These are phyloP conservation scores for Crambe crambe DNA, from an alignment of 37 sponge, comb jelly and placozoan species.

Conservation along the genomic window DNA sequence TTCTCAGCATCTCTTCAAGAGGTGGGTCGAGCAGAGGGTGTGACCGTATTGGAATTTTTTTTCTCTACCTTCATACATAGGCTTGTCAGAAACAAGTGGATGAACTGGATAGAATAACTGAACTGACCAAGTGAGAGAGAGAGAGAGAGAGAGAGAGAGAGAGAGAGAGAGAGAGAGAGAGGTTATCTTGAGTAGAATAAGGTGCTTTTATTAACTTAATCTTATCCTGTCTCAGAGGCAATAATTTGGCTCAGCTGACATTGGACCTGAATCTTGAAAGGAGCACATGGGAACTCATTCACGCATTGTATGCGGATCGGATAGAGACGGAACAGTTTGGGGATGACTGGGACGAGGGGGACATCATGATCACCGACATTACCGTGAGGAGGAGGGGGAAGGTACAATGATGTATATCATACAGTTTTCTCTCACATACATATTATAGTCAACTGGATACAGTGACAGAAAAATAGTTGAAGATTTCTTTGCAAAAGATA, in stretches of 20 bases:
- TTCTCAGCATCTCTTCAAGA: conserved; percentile 24
- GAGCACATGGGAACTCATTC: conserved; percentile 63
- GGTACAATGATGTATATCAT: background rate
- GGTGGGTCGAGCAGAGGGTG: conserved; percentile 7
- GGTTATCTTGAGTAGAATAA: too few relatives aligned
- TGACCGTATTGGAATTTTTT: background rate
- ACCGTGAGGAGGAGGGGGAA: background rate
- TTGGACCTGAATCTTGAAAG: conserved; percentile 56
- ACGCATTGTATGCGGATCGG: conserved; percentile 42
- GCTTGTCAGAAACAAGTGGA: background rate
- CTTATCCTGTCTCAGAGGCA: conserved; percentile 1
- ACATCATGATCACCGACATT: background rate
- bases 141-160: too few relatives aligned
- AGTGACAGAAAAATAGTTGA: conserved; percentile 50
- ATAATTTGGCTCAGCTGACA: background rate
- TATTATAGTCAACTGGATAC: background rate
- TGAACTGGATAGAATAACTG: background rate
- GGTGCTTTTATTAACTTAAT: too few relatives aligned
- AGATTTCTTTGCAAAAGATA: conserved; percentile 42
- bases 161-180: too few relatives aligned
- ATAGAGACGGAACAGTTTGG: conserved; percentile 6
- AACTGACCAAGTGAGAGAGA: background rate
- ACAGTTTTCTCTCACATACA: background rate
- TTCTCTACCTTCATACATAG: background rate
- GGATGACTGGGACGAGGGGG: conserved; percentile 5